Conservation (phyloP, 1,140 invertebrate genomes). For the Drosophila fuyamai region DNA sequence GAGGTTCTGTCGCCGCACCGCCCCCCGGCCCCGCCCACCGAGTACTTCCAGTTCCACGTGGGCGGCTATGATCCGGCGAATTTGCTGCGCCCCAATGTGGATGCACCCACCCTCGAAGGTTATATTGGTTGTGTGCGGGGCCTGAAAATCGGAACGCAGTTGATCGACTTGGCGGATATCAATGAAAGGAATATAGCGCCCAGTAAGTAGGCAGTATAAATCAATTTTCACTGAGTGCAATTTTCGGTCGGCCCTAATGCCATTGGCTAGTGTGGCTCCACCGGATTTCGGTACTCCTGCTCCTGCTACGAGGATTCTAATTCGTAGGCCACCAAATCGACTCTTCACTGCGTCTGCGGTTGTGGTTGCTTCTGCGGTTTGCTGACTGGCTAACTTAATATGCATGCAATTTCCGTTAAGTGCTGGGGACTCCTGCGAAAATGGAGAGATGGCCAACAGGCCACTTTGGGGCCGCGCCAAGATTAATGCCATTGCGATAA, state of each 20-base stretch:
- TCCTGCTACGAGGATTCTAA: slow-evolving; percentile 14
- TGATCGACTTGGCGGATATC: slow-evolving; percentile 91
- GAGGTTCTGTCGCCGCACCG: slow-evolving; percentile 94
- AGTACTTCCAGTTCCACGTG: slow-evolving; percentile 95
- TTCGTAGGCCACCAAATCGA: slow-evolving; percentile 19
- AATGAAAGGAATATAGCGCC: slow-evolving; percentile 90
- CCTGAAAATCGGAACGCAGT: slow-evolving; percentile 92
- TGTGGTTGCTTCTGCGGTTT: slow-evolving; percentile 45
- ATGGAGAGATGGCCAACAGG: slow-evolving; percentile 15
- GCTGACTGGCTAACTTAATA: slow-evolving; percentile 66
- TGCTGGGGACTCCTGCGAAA: slow-evolving; percentile 46
- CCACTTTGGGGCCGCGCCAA: slow-evolving; percentile 61
- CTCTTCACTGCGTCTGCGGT: slow-evolving; percentile 29
- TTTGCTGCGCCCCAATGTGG: slow-evolving; percentile 87
- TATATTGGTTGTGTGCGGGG: slow-evolving; percentile 96
- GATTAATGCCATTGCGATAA: slow-evolving; percentile 83
- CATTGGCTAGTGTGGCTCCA: slow-evolving; percentile 33
- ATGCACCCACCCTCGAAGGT: slow-evolving; percentile 87
- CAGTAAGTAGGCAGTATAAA: slow-evolving; percentile 86
- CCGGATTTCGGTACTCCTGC: not conserved
- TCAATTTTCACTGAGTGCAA: slow-evolving; percentile 77
- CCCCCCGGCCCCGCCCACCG: slow-evolving; percentile 92
- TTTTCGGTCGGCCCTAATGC: slow-evolving; percentile 63
- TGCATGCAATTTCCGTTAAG: slow-evolving; percentile 82
- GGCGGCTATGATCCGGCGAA: slow-evolving; percentile 93